Evolutionary conservation across 1,140 invertebrate species (phyloP).

Genomic region (Microplitis mediator): DNA sequence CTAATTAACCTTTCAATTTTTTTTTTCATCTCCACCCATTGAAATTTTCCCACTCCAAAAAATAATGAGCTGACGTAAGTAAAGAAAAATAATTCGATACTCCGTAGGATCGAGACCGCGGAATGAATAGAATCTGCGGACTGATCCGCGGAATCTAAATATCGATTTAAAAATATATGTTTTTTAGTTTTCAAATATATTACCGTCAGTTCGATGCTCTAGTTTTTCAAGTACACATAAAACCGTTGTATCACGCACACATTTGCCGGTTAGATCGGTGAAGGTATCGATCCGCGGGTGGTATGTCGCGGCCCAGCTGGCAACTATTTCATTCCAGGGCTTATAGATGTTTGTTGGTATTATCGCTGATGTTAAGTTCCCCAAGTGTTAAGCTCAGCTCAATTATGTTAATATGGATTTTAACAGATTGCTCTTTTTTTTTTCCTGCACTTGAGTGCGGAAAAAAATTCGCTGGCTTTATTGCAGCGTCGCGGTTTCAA

Average conservation of each 20-base stretch:
- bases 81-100: no score
- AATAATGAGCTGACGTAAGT: no score
- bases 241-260: background rate
- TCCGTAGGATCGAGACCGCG: no score
- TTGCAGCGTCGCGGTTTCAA: no score
- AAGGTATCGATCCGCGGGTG: slow-evolving; percentile 3
- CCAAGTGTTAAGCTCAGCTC: background rate
- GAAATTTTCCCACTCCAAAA: no score
- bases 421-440: no score
- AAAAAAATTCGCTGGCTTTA: no score
- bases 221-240: slow-evolving; percentile 30
- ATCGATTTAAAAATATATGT: slow-evolving; percentile 13
- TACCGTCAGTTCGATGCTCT: slow-evolving; percentile 27
- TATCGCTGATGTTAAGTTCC: no score
- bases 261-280: slow-evolving; percentile 18
- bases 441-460: no score
- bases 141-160: background rate
- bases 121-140: no score
- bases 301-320: background rate
- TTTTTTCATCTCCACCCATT: background rate
- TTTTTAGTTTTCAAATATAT: slow-evolving; percentile 7
- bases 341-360: background rate
- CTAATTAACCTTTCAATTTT: background rate
- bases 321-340: background rate
- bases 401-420: slow-evolving; percentile 11